Evolutionary conservation across 2,113 vertebrate genomes (phyloP).

Genomic region (Ranitomeya variabilis): DNA sequence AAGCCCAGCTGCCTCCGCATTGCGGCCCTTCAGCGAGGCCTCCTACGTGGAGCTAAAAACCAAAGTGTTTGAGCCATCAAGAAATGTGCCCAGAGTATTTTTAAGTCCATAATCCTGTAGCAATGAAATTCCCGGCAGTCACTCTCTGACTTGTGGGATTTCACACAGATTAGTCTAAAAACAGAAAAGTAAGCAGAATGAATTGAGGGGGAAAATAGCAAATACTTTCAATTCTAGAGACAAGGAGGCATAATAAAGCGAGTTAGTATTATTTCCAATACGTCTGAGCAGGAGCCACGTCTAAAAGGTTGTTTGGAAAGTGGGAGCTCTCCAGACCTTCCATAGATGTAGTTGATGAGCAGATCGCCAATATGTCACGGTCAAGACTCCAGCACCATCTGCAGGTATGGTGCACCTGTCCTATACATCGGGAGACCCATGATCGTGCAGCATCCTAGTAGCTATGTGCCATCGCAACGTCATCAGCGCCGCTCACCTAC

Average conservation of each 20-base stretch:
- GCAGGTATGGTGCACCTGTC: too few species aligned
- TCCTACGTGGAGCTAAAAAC: conserved; percentile 58
- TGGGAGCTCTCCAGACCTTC: not conserved
- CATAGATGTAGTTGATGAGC: not conserved
- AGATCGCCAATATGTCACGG: not conserved
- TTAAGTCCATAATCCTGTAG: conserved; percentile 57
- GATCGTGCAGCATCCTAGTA: too few species aligned
- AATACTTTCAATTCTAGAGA: not conserved
- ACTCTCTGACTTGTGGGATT: conserved; percentile 45
- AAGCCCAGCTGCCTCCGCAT: conserved; percentile 64
- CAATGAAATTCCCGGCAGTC: conserved; percentile 29
- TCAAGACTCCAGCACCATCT: not conserved
- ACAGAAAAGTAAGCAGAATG: conserved; percentile 40
- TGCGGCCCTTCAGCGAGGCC: conserved; percentile 62
- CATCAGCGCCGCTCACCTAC: too few species aligned
- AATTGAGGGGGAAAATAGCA: not conserved
- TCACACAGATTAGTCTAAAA: conserved; percentile 45
- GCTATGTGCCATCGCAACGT: too few species aligned
- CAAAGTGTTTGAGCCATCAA: conserved; percentile 35
- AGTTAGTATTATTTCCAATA: not conserved
- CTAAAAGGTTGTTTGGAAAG: not conserved
- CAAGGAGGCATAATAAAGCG: not conserved
- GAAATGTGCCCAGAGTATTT: conserved; percentile 54
- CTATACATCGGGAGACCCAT: too few species aligned
- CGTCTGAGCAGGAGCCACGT: too few species aligned